Evolutionary conservation across 1,140 invertebrate genomes (phyloP), one percentile per base, ranked within the genome.

Genomic region (Phocides pigmalion): DNA sequence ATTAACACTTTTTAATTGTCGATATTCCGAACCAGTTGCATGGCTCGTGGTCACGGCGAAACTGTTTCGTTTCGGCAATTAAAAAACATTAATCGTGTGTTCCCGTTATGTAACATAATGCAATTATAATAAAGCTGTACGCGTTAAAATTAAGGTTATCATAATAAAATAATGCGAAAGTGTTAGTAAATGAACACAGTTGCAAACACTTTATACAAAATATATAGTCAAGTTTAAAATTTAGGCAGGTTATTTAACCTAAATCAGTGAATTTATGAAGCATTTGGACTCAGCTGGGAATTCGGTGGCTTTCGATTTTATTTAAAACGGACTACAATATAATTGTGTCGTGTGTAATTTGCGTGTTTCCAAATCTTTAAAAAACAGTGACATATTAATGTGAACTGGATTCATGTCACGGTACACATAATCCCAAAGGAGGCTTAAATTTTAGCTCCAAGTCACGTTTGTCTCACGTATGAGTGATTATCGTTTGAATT

Each of bases 301-400:
- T 50, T 50, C 28, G 46, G 22, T 49, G 17, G 32, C n/a, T 39
- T 54, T 25, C 25, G 19, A 35, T 37, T 54, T 54, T 41, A 32
- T 41, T 41, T 54, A 37, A 54, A 28, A 2, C 25, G 25, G 9
- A 8, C 9, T 6, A n/a, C n/a, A n/a, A n/a, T n/a, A n/a, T n/a
- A n/a, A n/a, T n/a, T n/a, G n/a, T n/a, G n/a, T n/a, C n/a, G n/a
- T n/a, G n/a, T n/a, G n/a, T n/a, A n/a, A n/a, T n/a, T n/a, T n/a
- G n/a, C n/a, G n/a, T n/a, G n/a, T 20, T 54, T 20, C n/a, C 17
- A 41, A 41, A 14, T 20, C 39, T n/a, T n/a, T n/a, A 54, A 41
- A 54, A 54, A 54, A 41, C 19, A 54, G 15, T 14, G 51, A 42
- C 51, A 56, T 19, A 39, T 56, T 50, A 16, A 56, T n/a, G 37